Evolutionary conservation across 2,888 invertebrate species (phyloP).

Genomic region (Strigamia transsilvanica): DNA sequence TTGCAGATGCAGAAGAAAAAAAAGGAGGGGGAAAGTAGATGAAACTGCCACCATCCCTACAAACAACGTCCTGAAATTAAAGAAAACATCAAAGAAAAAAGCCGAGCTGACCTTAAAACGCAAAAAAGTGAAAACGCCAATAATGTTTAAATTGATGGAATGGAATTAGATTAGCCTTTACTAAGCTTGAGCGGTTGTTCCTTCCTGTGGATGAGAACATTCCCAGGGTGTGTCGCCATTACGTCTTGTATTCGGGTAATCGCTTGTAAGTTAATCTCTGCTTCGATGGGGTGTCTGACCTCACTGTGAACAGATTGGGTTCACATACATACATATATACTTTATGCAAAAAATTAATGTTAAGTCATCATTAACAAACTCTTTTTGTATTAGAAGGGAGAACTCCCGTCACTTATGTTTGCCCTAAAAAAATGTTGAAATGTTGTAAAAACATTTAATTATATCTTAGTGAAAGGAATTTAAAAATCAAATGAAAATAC

Average conservation of each 20-base stretch:
- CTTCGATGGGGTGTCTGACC: constrained; percentile 29
- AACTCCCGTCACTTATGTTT: too few species aligned
- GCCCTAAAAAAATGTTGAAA: too few species aligned
- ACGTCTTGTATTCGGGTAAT: constrained; percentile 22
- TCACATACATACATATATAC: background rate
- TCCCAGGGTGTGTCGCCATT: constrained; percentile 38
- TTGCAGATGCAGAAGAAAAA: too few species aligned
- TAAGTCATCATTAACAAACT: background rate
- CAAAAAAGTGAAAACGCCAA: constrained; percentile 35
- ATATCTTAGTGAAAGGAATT: background rate
- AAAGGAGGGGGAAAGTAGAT: too few species aligned
- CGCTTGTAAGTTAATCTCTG: constrained; percentile 28
- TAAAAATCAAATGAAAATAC: too few species aligned
- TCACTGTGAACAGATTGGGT: constrained; percentile 45
- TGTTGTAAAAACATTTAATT: background rate
- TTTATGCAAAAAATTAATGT: background rate
- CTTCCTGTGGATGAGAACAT: constrained; percentile 46
- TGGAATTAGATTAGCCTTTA: constrained; percentile 26
- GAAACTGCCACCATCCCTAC: too few species aligned
- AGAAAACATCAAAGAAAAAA: background rate
- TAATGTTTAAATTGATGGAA: constrained; percentile 48
- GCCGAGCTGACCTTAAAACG: constrained; percentile 35
- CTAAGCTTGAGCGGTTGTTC: constrained; percentile 21
- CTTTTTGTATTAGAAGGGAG: too few species aligned
- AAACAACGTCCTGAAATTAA: too few species aligned